Percentiles rank a stretch among this genome's conserved stretches.
Conservation (phyloP, 2,888 invertebrate species). For the Athalia cordata region DNA sequence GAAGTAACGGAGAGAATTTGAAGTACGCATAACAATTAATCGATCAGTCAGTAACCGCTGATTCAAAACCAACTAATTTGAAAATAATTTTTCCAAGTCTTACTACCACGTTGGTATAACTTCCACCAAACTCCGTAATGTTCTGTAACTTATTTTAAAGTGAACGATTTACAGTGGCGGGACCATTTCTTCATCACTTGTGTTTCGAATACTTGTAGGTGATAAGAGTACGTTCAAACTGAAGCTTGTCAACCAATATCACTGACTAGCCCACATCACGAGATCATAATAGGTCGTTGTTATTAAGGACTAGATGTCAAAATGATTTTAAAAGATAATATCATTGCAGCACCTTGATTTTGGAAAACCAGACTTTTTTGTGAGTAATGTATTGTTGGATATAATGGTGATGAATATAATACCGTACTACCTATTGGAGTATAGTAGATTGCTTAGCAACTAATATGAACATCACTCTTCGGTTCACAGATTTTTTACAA, state of each 20-base stretch:
- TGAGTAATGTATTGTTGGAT: neutral
- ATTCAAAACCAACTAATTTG: neutral
- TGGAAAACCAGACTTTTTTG: too few species aligned
- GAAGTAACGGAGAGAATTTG: constrained; percentile 10
- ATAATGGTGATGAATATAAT: constrained; percentile 1
- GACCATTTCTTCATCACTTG: constrained; percentile 61
- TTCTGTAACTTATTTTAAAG: constrained; percentile 45
- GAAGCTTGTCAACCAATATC: neutral
- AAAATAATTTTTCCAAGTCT: constrained; percentile 38
- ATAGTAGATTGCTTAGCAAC: constrained; percentile 15
- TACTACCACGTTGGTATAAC: constrained; percentile 50
- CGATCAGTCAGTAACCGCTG: too few species aligned
- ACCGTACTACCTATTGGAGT: neutral
- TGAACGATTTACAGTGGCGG: constrained; percentile 58
- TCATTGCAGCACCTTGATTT: too few species aligned
- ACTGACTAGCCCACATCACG: constrained; percentile 15
- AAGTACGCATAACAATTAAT: neutral
- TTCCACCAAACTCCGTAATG: neutral
- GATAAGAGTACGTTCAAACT: neutral
- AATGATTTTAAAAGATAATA: too few species aligned
- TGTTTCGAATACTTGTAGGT: neutral
- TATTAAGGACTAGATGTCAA: too few species aligned
- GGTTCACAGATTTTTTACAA: constrained; percentile 29
- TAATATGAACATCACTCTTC: constrained; percentile 37
- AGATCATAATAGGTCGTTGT: too few species aligned